A percentile compares a stretch with the other conserved stretches of the same genome.
These are phyloP conservation scores for Emys orbicularis DNA, from an alignment of 2,797 vertebrate species.

Conservation along the genomic window DNA sequence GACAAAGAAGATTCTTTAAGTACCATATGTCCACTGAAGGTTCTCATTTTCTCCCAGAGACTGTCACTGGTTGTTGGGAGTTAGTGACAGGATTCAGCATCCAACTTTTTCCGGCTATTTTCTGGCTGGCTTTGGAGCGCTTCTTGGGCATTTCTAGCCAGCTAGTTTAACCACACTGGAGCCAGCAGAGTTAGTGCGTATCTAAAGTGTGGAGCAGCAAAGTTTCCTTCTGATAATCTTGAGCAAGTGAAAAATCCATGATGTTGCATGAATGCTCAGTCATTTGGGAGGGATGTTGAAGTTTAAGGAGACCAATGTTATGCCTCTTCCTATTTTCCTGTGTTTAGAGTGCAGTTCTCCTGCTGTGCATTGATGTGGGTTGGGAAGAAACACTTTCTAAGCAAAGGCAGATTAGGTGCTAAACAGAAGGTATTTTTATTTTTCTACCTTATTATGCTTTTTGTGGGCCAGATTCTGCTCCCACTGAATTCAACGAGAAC, in stretches of 20 bases:
- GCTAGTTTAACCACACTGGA: neutral
- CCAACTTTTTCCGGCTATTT: neutral
- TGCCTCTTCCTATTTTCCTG: neutral
- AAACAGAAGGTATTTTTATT: neutral
- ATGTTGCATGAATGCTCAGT: fast-evolving
- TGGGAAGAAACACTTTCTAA: too few species aligned
- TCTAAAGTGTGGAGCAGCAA: neutral
- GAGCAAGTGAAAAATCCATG: neutral
- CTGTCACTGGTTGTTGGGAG: conserved; percentile 5
- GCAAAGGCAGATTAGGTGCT: neutral
- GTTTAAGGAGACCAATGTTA: neutral
- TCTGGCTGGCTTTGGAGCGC: conserved; percentile 19
- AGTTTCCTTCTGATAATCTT: neutral
- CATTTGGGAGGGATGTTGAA: neutral
- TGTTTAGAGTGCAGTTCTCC: neutral
- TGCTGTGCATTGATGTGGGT: too few species aligned
- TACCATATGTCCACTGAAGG: conserved; percentile 15
- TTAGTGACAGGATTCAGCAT: conserved; percentile 27
- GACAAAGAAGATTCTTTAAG: conserved; percentile 18
- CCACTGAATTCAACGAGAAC: neutral
- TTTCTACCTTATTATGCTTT: neutral
- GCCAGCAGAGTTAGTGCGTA: fast-evolving
- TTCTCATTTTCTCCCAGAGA: conserved; percentile 18
- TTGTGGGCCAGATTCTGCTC: neutral
- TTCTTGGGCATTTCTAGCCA: neutral